Evolutionary conservation across 2,888 invertebrate species (phyloP).

Genomic region (Lottia scabra): DNA sequence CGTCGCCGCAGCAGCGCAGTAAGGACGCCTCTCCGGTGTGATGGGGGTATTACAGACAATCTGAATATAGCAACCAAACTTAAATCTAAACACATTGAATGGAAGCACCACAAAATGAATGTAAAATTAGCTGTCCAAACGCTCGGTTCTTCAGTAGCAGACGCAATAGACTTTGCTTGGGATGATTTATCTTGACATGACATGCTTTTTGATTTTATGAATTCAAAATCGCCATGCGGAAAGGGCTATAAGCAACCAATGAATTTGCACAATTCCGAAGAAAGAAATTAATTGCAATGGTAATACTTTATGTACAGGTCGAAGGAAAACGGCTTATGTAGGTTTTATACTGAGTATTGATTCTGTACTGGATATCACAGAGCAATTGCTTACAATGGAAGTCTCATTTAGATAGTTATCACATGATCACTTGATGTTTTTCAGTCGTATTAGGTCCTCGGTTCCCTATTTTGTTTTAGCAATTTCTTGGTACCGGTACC

Average conservation of each 20-base stretch:
- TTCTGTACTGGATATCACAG: neutral
- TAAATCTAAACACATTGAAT: conserved; percentile 6
- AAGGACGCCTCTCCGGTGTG: too few relatives aligned
- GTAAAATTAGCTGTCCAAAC: conserved; percentile 6
- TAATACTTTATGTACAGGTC: neutral
- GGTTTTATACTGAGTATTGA: conserved; percentile 10
- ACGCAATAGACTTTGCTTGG: conserved; percentile 12
- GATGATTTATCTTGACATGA: conserved; percentile 10
- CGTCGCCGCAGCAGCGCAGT: too few relatives aligned
- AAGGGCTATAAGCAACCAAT: conserved; percentile 12
- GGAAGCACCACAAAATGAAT: neutral
- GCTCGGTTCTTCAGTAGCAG: conserved; percentile 7
- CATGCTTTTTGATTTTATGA: conserved; percentile 8
- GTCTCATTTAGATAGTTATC: conserved; percentile 1
- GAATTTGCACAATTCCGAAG: neutral
- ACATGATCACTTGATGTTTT: conserved; percentile 17
- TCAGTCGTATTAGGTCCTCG: conserved; percentile 12
- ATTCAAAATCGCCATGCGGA: neutral
- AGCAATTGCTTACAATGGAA: neutral
- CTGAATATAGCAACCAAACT: neutral
- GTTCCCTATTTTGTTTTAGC: too few relatives aligned
- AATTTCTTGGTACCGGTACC: too few relatives aligned
- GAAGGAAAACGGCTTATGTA: conserved; percentile 12
- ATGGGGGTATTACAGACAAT: conserved; percentile 8
- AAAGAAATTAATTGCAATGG: conserved; percentile 1